Conservation (phyloP, 2,888 invertebrate genomes). For the Sylvicola cinctus region DNA sequence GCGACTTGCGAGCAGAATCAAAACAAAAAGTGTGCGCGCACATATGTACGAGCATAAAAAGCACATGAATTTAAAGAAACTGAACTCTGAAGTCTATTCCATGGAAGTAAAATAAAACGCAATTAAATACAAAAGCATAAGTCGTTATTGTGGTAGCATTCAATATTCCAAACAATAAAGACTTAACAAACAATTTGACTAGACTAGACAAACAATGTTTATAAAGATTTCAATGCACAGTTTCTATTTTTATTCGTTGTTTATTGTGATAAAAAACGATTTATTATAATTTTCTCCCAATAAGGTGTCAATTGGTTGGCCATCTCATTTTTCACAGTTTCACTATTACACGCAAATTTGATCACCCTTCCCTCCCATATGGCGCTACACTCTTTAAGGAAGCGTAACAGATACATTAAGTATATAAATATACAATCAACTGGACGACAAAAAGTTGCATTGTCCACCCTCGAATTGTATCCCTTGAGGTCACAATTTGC, state of each 20-base stretch:
- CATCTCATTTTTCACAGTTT: no score
- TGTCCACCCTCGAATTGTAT: conserved; percentile 8
- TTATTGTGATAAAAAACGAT: conserved; percentile 7
- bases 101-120: no score
- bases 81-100: no score
- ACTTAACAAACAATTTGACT: no score
- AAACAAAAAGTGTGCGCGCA: no score
- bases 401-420: not conserved
- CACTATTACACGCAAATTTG: not conserved
- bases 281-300: conserved; percentile 10
- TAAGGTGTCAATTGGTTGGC: conserved; percentile 9
- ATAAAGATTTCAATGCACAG: conserved; percentile 5
- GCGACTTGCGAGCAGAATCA: no score
- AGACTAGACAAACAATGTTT: no score
- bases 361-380: not conserved
- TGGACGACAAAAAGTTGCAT: not conserved
- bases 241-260: conserved; percentile 5
- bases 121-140: no score
- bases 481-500: conserved; percentile 10
- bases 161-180: no score
- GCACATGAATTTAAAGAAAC: no score
- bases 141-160: no score
- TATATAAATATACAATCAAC: conserved; percentile 7
- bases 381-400: not conserved
- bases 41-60: no score